A percentile compares a stretch with the other conserved stretches of the same genome.
phyloP scores from a whole-genome alignment of 2,888 invertebrate genomes.

The Belgica antarctica region DNA sequence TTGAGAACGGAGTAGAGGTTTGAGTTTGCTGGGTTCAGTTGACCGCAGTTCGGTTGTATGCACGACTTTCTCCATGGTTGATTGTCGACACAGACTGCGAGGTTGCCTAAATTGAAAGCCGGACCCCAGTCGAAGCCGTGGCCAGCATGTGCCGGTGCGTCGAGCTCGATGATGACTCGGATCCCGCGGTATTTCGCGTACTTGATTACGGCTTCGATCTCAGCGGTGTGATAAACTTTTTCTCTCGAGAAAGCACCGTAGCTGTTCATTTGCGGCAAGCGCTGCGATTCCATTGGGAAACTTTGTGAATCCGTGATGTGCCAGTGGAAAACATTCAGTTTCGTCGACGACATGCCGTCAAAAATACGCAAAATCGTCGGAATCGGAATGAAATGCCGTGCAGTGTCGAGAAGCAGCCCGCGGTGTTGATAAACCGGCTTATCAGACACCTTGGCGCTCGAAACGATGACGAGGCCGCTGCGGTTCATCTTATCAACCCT shows the following conservation, averaged over 20 bases:
- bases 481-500: constrained; percentile 49
- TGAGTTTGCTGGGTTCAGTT: constrained; percentile 75
- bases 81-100: constrained; percentile 65
- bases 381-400: constrained; percentile 81
- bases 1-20: constrained; percentile 66
- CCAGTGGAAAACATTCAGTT: constrained; percentile 93
- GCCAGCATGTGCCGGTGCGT: constrained; percentile 83
- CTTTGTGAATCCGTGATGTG: constrained; percentile 88
- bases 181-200: constrained; percentile 80
- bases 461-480: constrained; percentile 62
- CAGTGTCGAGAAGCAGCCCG: constrained; percentile 84
- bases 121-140: constrained; percentile 84
- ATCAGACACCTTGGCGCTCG: constrained; percentile 68
- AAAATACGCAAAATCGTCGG: constrained; percentile 67
- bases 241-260: constrained; percentile 71
- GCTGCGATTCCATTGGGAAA: constrained; percentile 78
- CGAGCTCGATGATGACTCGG: constrained; percentile 82
- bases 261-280: constrained; percentile 73
- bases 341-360: constrained; percentile 82
- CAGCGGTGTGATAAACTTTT: constrained; percentile 66
- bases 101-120: constrained; percentile 60
- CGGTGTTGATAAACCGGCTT: constrained; percentile 79
- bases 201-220: constrained; percentile 66
- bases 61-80: constrained; percentile 72
- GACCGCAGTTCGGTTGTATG: constrained; percentile 81